Base-by-base conservation (phyloP, 2,797 vertebrate species). In the Galaxias olidus region DNA sequence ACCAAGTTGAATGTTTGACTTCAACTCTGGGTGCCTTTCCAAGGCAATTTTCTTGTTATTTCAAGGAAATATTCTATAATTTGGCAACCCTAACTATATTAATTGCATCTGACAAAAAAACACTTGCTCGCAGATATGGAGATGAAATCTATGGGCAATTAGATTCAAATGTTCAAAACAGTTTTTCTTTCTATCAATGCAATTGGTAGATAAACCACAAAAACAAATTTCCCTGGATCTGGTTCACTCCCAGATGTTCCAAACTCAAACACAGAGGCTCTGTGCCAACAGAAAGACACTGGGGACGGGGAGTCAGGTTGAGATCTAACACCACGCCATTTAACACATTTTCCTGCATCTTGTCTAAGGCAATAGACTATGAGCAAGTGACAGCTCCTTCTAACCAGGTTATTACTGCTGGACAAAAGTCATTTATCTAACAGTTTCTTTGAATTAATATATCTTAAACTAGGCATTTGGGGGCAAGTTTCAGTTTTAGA, bases 171-270 rank as follows among this genome's bases (percentile, higher is more conserved):
- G 66, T 69, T 72, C 58, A 67, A 69, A 69, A 63, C 69, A 49
- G 59, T 61, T 74, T 54, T 69, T 72, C 65, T 75, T 68, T 71
- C 53, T 68, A 49, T 72, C 68, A 76, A 76, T 76, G 68, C 70
- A 72, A 76, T 72, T 41, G 56, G 40, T 66, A 20, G 66, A 76
- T 63, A 43, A 46, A 47, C 45, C 59, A 54, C 46, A 61, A 76
- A 70, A 74, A 71, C 76, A 70, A 69, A 66, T 69, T 42, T 48
- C 61, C 50, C 54, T 77, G 74, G 66, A 72, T 19, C 58, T 48
- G 19, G 44, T 58, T 72, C 44, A 67, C 54, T 73, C 70, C 76
- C 67, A 79, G 71, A 75, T 75, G 72, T 56, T 68, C 59, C 49
- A 55, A 20, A 52, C 65, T 71, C 59, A 65, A 62, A 65, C 58